phyloP scores from a whole-genome alignment of 2,797 vertebrate genomes.

The Centropyge bicolor region DNA sequence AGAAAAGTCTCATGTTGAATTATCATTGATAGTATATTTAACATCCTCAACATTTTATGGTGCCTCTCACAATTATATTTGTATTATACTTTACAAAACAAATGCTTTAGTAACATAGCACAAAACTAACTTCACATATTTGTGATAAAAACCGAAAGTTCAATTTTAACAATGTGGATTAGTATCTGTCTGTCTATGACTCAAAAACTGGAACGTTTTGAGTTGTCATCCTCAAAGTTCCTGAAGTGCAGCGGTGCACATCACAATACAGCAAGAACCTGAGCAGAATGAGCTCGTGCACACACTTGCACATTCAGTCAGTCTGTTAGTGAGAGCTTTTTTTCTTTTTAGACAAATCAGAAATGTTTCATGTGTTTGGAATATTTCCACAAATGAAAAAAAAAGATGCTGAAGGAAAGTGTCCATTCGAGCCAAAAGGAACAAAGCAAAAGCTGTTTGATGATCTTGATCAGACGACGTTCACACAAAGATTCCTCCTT shows the following conservation, averaged over 20 bases:
- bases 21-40: not conserved
- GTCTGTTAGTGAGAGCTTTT: not conserved
- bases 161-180: not conserved
- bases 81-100: not conserved
- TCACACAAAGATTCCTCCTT: not conserved
- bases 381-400: not conserved
- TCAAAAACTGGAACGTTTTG: not conserved
- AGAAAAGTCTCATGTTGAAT: not conserved
- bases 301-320: slow-evolving; percentile 6
- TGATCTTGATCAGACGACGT: not conserved
- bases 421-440: not conserved
- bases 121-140: not conserved
- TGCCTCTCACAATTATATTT: not conserved
- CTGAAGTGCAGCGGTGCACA: slow-evolving; percentile 34
- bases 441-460: slow-evolving; percentile 9
- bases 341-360: not conserved
- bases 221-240: slow-evolving; percentile 32
- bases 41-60: not conserved
- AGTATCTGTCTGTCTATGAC: not conserved
- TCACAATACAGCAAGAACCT: slow-evolving; percentile 39
- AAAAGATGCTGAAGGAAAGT: not conserved
- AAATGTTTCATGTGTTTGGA: not conserved
- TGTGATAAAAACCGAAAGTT: not conserved
- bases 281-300: slow-evolving; percentile 18
- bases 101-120: not conserved